Percentiles rank a stretch among this genome's conserved stretches.
These are phyloP conservation scores for Tinamus major DNA, from an alignment of 2,797 vertebrate genomes.

Conservation along the genomic window DNA sequence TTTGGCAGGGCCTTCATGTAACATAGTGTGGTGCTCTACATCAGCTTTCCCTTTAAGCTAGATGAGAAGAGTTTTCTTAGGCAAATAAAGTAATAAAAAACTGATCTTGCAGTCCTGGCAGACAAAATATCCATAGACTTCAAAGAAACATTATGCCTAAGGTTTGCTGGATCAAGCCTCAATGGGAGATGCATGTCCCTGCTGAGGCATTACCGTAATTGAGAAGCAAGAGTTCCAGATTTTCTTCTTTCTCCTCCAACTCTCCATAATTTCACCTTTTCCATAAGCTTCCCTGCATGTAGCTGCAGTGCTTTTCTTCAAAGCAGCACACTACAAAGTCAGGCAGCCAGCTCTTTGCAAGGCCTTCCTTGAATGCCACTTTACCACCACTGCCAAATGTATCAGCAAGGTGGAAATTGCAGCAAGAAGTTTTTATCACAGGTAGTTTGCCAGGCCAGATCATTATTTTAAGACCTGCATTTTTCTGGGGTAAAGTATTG, in stretches of 20 bases:
- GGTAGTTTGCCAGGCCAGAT: not conserved
- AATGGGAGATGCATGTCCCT: not conserved
- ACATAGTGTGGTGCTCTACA: not conserved
- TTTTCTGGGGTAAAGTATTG: not conserved
- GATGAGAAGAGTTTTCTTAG: conserved; percentile 40
- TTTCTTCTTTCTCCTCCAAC: conserved; percentile 22
- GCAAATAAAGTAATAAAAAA: conserved; percentile 45
- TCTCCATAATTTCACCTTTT: not conserved
- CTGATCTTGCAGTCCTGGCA: conserved; percentile 29
- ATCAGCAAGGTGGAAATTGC: not conserved
- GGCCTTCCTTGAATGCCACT: not conserved
- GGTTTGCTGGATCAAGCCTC: not conserved
- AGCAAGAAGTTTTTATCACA: not conserved
- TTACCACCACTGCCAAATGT: not conserved
- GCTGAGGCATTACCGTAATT: not conserved
- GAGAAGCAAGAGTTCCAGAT: conserved; percentile 4
- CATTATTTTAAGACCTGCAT: not conserved
- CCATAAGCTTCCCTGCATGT: not conserved
- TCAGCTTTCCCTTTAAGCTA: conserved; percentile 31
- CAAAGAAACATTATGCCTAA: conserved; percentile 17
- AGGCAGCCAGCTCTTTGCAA: not conserved
- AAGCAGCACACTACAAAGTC: accelerated
- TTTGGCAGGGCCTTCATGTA: not conserved
- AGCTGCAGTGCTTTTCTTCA: not conserved
- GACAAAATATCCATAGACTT: conserved; percentile 34